Base-by-base conservation (phyloP, 2,888 invertebrate species). In the Cataglyphis rosenhaueri region DNA sequence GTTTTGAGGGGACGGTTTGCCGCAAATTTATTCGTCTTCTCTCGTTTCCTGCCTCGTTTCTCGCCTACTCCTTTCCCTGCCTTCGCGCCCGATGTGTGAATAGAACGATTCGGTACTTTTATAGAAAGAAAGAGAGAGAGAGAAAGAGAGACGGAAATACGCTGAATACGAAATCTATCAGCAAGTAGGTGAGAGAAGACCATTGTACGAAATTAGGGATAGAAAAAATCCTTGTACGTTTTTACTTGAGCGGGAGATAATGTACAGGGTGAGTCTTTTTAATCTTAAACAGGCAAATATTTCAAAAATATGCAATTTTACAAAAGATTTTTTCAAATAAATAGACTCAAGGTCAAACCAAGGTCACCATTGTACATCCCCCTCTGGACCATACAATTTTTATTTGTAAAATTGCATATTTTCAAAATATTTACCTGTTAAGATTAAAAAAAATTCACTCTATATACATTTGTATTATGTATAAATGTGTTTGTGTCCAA, bases 11-110 rank as follows among this genome's bases (percentile, higher is more conserved):
- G 83, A 81, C 85, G 84, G 71, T 89, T 91, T 90, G 85, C 85
- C 85, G 57, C 68, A 88, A 92, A 92, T 92, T 92, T 91, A 92
- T 91, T 91, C 91, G 84, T 68, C 57, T 55, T 48, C 65, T 74
- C 74, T 74, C 74, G 74, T 62, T 83, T 83, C 71, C 57, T n/a
- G 18, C 29, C 70, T 15, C 44, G 21, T 68, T 70, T 73, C 41
- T 52, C 41, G 55, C 29, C 32, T 35, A 35, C 62, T 85, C 81
- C 29, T 57, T 75, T 35, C 61, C 8, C 38, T 21, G n/a, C 61
- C 8, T 21, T 66, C 68, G 44, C 48, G 18, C n/a, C 44, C 25
- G n/a, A 12, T 48, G 25, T 35, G 32, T 61, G 44, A 78, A 78
- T 35, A 70, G 70, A 70, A 78, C 44, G 18, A 38, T 41, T 48